A percentile compares a stretch with the other conserved stretches of the same genome.
Evolutionary conservation across 2,888 invertebrate genomes (phyloP).

Genomic region (Petrolisthes manimaculis): DNA sequence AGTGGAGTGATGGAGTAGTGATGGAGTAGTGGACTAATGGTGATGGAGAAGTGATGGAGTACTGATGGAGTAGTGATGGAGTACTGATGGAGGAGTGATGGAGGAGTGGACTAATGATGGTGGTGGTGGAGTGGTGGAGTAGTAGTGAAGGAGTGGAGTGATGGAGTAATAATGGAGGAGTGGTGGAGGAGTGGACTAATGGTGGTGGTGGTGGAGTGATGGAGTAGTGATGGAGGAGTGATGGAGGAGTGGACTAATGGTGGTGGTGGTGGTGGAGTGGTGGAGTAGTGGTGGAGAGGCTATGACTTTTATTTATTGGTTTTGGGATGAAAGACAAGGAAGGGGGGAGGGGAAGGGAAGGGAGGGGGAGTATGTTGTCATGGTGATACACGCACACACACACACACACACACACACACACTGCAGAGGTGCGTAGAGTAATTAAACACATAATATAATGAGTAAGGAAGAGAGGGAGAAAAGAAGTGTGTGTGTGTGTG

Average conservation of each 20-base stretch:
- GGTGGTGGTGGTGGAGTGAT: neutral
- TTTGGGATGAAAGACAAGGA: neutral
- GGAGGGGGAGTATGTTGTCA: neutral
- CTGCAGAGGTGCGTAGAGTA: too few relatives aligned
- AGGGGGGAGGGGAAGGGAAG: neutral
- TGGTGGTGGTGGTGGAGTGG: neutral
- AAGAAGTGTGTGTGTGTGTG: too few relatives aligned
- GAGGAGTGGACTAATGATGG: neutral
- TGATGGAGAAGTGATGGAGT: too few relatives aligned
- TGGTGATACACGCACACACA: neutral
- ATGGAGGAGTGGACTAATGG: neutral
- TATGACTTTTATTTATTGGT: neutral
- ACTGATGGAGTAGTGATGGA: neutral
- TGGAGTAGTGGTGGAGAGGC: neutral
- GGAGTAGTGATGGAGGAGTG: neutral
- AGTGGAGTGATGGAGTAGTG: neutral
- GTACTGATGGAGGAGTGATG: neutral
- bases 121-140: neutral
- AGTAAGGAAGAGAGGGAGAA: too few relatives aligned
- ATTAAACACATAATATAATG: too few relatives aligned
- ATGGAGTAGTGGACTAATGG: neutral
- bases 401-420: too few relatives aligned
- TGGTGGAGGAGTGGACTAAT: neutral
- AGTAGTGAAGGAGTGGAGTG: neutral
- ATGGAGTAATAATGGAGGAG: neutral